A percentile compares a stretch with the other conserved stretches of the same genome.
Evolutionary conservation across 1,140 invertebrate genomes (phyloP).

Genomic region (Zaprionus capensis): DNA sequence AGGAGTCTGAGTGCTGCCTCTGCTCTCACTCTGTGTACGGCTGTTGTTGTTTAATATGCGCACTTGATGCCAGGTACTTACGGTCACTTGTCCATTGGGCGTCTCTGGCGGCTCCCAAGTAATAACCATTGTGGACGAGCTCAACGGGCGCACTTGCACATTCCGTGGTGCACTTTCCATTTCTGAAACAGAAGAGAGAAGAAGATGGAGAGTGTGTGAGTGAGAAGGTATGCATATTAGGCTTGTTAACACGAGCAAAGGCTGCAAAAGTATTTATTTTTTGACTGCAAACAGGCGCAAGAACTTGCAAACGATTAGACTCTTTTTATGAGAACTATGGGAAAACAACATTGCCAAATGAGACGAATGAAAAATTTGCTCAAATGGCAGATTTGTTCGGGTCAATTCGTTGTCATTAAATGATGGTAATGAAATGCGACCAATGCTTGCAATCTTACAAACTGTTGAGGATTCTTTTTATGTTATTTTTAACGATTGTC

Average conservation of each 20-base stretch:
- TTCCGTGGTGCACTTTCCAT: constrained; percentile 97
- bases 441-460: not conserved
- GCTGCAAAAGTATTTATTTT: constrained; percentile 6
- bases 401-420: not conserved
- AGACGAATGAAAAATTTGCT: not conserved
- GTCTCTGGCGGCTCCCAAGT: constrained; percentile 99
- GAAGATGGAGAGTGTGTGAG: not conserved
- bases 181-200: constrained; percentile 86
- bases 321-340: not conserved
- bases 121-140: constrained; percentile 97
- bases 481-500: not conserved
- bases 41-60: constrained; percentile 60
- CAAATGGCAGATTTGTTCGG: not conserved
- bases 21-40: constrained; percentile 15
- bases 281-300: not conserved
- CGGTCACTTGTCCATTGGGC: constrained; percentile 98
- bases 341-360: not conserved
- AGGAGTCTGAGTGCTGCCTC: constrained; percentile 1
- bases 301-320: not conserved
- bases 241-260: constrained; percentile 33
- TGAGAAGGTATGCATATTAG: constrained; percentile 38
- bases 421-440: no score
- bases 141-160: constrained; percentile 95
- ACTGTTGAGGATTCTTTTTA: not conserved
- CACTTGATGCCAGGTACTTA: constrained; percentile 85